Base-by-base conservation (phyloP, 1,140 invertebrate species). In the Nasonia vitripennis region DNA sequence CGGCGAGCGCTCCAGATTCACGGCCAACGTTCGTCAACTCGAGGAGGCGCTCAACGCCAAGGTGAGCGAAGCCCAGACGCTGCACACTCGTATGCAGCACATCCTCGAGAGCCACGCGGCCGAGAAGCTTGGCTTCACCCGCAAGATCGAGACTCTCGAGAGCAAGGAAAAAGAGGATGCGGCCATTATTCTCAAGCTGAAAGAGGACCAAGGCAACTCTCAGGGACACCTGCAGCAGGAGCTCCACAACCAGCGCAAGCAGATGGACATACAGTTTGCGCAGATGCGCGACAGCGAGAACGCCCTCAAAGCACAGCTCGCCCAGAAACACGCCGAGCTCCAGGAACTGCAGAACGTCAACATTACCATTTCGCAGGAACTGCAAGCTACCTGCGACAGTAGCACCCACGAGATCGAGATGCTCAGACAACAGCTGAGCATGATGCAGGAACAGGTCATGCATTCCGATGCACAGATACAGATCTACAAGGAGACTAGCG, bases 71-170 rank as follows among this genome's bases (percentile, higher is more conserved):
- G 91, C 95, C 37, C 94, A 95, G 86, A 94, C 94, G 6, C 90
- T 95, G 23, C 94, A 95, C 84, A 91, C 93, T 2, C 93, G 95
- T 11, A 93, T 96, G 91, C 95, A 96, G 89, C 94, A 95, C 27
- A 92, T 95, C 20, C 89, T 94, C 41, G 95, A 96, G 74, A 95
- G 93, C 85, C 94, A 95, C 84, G 89, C 92, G 31, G 91, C 92
- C 2, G 95, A 95, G 83, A 94, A 94, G 37, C 93, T 94, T 85
- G 91, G 91, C 23, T 91, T 94, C 37, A 88, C 91, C 1, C 88
- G 92, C 79, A 92, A 94, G 74, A 91, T 94, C 14, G 93, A 94
- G 82, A 91, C 95, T 90, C 88, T 96, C 34, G 95, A 96, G 89
- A 90, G 92, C 0, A 95, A 96, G 89, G 86, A 95, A 2, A 94